Evolutionary conservation across 2,113 vertebrate genomes (phyloP).

Genomic region (Pseudopodoces humilis): DNA sequence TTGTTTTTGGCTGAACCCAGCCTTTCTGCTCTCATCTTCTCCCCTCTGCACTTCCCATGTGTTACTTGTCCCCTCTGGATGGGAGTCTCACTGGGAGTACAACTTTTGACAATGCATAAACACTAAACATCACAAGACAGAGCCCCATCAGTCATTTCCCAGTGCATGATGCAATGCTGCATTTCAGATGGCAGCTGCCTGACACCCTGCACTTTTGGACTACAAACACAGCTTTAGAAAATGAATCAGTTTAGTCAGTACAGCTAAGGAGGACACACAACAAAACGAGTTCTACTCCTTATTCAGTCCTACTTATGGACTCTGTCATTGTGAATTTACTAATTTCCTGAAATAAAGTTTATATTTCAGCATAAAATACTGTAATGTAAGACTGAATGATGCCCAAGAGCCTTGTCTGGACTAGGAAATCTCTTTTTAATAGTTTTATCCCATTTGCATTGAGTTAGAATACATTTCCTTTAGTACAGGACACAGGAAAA

Average conservation of each 20-base stretch:
- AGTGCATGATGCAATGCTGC: rapidly evolving
- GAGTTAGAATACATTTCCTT: slow-evolving; percentile 28
- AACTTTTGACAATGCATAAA: background rate
- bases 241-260: background rate
- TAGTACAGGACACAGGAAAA: background rate
- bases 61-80: background rate
- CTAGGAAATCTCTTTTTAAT: slow-evolving; percentile 35
- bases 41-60: background rate
- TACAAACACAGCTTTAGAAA: background rate
- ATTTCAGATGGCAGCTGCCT: background rate
- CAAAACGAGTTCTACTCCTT: background rate
- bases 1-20: background rate
- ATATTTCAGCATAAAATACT: background rate
- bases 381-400: background rate
- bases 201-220: no score
- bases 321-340: background rate
- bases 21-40: background rate
- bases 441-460: slow-evolving; percentile 32
- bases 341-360: background rate
- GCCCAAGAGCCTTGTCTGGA: background rate
- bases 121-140: background rate
- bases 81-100: background rate
- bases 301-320: background rate
- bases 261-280: background rate
- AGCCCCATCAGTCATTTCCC: background rate